Evolutionary conservation across 1,140 invertebrate genomes (phyloP), one percentile per base, ranked within the genome.

Genomic region (Calliphora vicina): DNA sequence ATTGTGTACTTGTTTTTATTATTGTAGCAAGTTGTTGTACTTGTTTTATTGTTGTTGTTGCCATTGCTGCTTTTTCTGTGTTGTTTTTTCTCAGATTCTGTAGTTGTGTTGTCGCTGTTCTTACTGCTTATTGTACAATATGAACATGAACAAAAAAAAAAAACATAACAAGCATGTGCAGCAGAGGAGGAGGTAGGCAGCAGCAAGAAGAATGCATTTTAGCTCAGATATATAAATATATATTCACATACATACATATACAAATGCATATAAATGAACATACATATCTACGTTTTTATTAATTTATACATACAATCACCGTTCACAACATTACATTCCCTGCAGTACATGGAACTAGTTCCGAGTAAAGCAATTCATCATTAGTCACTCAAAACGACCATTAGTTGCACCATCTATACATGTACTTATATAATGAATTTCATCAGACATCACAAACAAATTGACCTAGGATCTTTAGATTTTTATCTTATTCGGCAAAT

Each of bases 1-100:
- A 78, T 43, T 43, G 35, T 78, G 74, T 78, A 78, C 74, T 78
- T 78, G 74, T 78, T 78, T 78, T 78, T 78, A 78, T 78, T 78
- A 78, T 78, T 78, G 42, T 25, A 78, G 74, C 74, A 78, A 78
- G 74, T 78, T 78, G 74, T 78, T 78, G 74, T 78, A 78, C 74
- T 78, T 78, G 74, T 78, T 78, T 76, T 42, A 10, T 29, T 76
- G 23, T 29, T 74, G 13, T 57, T 57, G 13, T 15, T 57, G 15
- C 50, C 15, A 57, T 57, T 76, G 35, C 35, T 35, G 35, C 35
- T 2, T 5, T 35, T 74, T 29, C 13, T 74, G 72, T 74, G 71
- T 73, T 73, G 20, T 73, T 73, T 73, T 27, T 73, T 73, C 45
- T 50, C 45, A 8, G 6, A 8, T 35, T 35, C 35, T 35, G 35